Evolutionary conservation across 2,888 invertebrate genomes (phyloP).

Genomic region (Blastobasis lacticolella): DNA sequence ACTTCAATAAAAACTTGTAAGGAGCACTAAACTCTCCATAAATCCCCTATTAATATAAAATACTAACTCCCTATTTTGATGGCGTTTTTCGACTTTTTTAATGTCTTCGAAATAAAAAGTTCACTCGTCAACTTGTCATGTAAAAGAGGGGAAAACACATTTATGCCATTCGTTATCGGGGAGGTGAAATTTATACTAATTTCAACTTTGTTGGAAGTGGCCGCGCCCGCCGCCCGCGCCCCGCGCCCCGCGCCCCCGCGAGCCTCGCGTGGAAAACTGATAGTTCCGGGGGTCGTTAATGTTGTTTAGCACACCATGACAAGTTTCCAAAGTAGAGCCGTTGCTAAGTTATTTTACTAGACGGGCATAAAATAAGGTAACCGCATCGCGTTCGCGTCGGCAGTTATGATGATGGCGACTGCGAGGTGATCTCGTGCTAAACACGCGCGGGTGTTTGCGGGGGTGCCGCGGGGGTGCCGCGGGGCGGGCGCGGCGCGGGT

Average conservation of each 20-base stretch:
- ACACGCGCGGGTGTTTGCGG: too few relatives aligned
- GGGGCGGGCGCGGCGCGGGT: constrained; percentile 38
- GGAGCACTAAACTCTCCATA: constrained; percentile 39
- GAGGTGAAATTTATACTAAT: neutral
- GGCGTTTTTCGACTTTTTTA: constrained; percentile 15
- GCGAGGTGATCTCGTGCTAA: too few relatives aligned
- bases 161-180: constrained; percentile 1
- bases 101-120: constrained; percentile 22
- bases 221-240: neutral
- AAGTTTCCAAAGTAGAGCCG: constrained; percentile 2
- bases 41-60: constrained; percentile 46
- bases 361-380: too few relatives aligned
- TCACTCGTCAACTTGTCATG: constrained; percentile 13
- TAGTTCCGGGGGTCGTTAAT: too few relatives aligned
- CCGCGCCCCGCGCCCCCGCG: neutral
- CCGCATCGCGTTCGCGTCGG: too few relatives aligned
- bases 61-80: constrained; percentile 17
- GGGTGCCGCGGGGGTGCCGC: too few relatives aligned
- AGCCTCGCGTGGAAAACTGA: neutral
- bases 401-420: too few relatives aligned
- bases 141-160: constrained; percentile 7
- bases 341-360: neutral
- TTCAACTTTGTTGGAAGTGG: neutral
- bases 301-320: too few relatives aligned
- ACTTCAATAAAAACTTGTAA: constrained; percentile 12